Conservation (phyloP, 1,140 invertebrate genomes). For the Aphis gossypii region DNA sequence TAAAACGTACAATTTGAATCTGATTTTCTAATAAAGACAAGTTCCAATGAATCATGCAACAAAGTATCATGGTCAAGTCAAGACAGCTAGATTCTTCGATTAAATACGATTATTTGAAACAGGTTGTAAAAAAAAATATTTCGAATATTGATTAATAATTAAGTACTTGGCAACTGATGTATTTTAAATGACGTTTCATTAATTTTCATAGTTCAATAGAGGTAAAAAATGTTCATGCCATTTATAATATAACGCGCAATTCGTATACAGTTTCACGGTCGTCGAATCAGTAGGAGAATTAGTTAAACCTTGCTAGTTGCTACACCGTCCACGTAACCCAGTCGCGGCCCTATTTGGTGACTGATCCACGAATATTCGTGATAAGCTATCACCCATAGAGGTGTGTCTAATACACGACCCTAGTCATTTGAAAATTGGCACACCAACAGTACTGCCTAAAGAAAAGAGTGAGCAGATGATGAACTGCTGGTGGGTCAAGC, state of each 20-base stretch:
- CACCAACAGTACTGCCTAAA: neutral
- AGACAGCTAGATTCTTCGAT: neutral
- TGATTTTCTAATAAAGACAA: neutral
- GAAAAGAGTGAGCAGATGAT: neutral
- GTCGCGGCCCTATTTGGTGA: neutral
- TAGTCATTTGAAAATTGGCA: neutral
- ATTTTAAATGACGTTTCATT: neutral
- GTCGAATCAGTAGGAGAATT: neutral
- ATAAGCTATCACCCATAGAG: neutral
- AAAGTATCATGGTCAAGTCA: neutral
- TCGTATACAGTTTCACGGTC: slow-evolving; percentile 20
- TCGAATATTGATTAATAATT: neutral
- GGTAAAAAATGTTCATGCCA: neutral
- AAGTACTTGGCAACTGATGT: neutral
- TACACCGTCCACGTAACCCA: neutral
- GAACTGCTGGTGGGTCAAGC: slow-evolving; percentile 4
- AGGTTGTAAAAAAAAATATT: neutral
- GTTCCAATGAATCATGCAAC: neutral
- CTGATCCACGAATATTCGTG: slow-evolving; percentile 32
- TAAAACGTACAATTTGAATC: neutral
- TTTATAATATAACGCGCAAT: neutral
- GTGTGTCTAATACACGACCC: slow-evolving; percentile 21
- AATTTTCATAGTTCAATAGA: neutral
- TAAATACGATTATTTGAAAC: neutral
- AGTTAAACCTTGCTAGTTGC: neutral